Evolutionary conservation across 1,140 invertebrate species (phyloP).

Genomic region (Subanguina moxae): DNA sequence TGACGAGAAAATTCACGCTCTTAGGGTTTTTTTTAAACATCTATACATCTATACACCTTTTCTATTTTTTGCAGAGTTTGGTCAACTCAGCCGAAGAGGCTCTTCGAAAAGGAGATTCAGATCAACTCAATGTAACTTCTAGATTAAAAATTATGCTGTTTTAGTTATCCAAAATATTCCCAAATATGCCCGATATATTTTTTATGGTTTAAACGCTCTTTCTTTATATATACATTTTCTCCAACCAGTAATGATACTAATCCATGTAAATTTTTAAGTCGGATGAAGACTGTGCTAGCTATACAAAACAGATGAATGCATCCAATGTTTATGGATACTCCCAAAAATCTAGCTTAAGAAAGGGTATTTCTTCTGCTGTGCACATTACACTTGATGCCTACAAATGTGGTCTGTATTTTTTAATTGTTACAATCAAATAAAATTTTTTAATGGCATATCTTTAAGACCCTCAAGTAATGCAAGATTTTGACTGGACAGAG

Average conservation of each 20-base stretch:
- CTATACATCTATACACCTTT: not conserved
- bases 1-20: not conserved
- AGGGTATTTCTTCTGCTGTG: not conserved
- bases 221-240: not conserved
- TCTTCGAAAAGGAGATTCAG: not conserved
- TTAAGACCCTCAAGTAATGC: slow-evolving; percentile 25
- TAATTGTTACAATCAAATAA: not conserved
- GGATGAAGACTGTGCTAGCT: not conserved
- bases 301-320: not conserved
- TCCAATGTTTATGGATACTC: not conserved
- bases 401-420: slow-evolving; percentile 14
- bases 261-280: not conserved
- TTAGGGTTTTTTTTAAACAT: not conserved
- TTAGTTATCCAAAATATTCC: too few relatives aligned
- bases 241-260: not conserved
- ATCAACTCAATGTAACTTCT: not conserved
- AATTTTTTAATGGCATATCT: not conserved
- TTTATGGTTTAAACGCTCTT: not conserved
- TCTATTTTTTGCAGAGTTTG: not conserved
- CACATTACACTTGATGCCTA: slow-evolving; percentile 17
- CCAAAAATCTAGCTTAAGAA: not conserved
- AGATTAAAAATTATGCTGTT: too few relatives aligned
- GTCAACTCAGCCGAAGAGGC: not conserved
- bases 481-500: slow-evolving; percentile 43
- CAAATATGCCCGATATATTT: too few relatives aligned